phyloP scores from a whole-genome alignment of 2,113 vertebrate genomes.

The Scophthalmus maximus region DNA sequence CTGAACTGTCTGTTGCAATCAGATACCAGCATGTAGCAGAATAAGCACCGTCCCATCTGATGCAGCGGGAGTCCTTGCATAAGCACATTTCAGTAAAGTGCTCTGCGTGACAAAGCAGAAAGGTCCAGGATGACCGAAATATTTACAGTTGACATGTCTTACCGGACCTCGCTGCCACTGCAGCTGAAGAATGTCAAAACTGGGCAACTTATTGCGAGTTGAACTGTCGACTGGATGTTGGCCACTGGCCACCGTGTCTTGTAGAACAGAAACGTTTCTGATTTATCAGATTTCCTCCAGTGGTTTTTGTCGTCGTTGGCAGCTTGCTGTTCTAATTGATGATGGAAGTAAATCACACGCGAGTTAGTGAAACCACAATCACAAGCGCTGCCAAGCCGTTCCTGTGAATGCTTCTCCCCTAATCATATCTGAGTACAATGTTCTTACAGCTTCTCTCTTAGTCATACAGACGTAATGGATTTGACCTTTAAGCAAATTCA shows the following conservation, averaged over 20 bases:
- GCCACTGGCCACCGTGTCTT: slow-evolving; percentile 29
- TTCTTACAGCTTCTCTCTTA: slow-evolving; percentile 9
- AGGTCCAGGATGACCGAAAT: slow-evolving; percentile 35
- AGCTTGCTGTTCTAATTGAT: slow-evolving; percentile 16
- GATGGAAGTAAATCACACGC: slow-evolving; percentile 9
- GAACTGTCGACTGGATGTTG: slow-evolving; percentile 48
- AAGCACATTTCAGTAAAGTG: slow-evolving; percentile 1
- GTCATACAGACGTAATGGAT: neutral
- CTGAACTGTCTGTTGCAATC: slow-evolving; percentile 22
- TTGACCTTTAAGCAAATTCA: slow-evolving; percentile 8
- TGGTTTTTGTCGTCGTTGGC: slow-evolving; percentile 30
- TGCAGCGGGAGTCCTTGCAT: slow-evolving; percentile 18
- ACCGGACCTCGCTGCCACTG: slow-evolving; percentile 1
- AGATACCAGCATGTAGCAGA: slow-evolving; percentile 23
- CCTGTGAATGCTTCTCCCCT: slow-evolving; percentile 14
- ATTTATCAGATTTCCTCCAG: slow-evolving; percentile 28
- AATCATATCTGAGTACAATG: slow-evolving; percentile 14
- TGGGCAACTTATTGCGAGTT: slow-evolving; percentile 39
- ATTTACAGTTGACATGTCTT: slow-evolving; percentile 54
- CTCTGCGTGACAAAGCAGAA: neutral
- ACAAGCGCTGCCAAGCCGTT: neutral
- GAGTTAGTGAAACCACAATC: slow-evolving; percentile 2
- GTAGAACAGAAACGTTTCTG: slow-evolving; percentile 25
- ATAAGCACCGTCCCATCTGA: slow-evolving; percentile 5
- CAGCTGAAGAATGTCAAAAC: slow-evolving; percentile 33